Conservation (phyloP, 2,888 invertebrate genomes). For the Phymatocera aterrima region DNA sequence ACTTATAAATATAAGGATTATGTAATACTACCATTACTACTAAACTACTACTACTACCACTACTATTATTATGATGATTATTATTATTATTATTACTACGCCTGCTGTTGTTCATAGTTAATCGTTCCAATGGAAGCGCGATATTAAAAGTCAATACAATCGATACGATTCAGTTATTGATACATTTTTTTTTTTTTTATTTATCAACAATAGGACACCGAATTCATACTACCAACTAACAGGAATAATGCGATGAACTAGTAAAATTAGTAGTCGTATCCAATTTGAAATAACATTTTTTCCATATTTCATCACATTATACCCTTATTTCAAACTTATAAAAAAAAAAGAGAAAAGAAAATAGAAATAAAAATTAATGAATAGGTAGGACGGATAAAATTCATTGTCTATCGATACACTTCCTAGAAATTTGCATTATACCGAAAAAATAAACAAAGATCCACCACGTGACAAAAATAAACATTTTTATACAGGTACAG, state of each 20-base stretch:
- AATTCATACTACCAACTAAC: conserved; percentile 63
- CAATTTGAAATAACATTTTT: not conserved
- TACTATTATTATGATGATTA: conserved; percentile 5
- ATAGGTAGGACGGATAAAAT: too few species aligned
- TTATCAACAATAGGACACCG: conserved; percentile 65
- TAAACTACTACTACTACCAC: conserved; percentile 29
- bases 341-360: too few species aligned
- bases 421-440: too few species aligned
- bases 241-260: not conserved
- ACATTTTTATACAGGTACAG: too few species aligned
- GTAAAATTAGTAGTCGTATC: not conserved
- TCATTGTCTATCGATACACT: too few species aligned
- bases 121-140: conserved; percentile 73
- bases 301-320: too few species aligned
- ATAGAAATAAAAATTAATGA: too few species aligned
- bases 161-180: conserved; percentile 65
- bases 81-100: conserved; percentile 51
- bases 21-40: conserved; percentile 9
- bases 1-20: conserved; percentile 58
- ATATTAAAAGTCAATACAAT: conserved; percentile 52
- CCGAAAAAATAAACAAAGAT: too few species aligned
- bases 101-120: conserved; percentile 74
- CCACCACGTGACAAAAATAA: too few species aligned
- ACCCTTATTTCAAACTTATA: too few species aligned
- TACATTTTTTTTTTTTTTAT: conserved; percentile 67